Base-by-base conservation (phyloP, 30 jellyfish, hydroid and myxozoan species). In the Pseudorhiza aurosa region DNA sequence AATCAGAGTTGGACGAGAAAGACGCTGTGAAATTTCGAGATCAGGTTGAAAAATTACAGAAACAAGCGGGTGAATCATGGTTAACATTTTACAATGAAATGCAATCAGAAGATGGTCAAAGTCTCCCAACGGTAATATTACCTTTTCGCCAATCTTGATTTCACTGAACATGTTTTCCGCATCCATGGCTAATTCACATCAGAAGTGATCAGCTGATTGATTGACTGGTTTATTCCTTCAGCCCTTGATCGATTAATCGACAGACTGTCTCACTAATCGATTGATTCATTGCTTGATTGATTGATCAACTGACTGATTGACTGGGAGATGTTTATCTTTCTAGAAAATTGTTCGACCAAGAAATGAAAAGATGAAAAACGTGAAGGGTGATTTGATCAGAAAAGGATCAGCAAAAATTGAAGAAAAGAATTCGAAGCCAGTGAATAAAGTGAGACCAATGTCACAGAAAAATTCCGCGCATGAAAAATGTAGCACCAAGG, bases 11-110 rank as follows among this genome's bases (percentile, higher is more conserved):
- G 27, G 35, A 57, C 14, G 96, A 81, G 27, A 59, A 36, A 30
- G 98, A 91, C 11, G 98, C 84, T 2, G 95, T 30, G 29, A 58
- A 71, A 18, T 91, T 91, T 29, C 96, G 98, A 11, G 90, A 76
- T 2, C 84, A 76, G 45, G 87, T 92, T 43, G 98, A 85, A 56
- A 80, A 85, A 21, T 62, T 92, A 17, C 53, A 89, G 53, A 72
- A 73, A 12, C 87, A 71, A n/a, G 98, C 98, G 36, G 98, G 98
- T 11, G 96, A 92, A 25, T 92, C 98, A 31, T 92, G 98, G 98
- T 82, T 92, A 49, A 69, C 96, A 1, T 57, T 92, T 62, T 85
- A 83, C 22, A 91, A 91, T 44, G 98, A 91, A 31, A n/a, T 82
- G 81, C 81, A 56, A 18, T 8, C 50, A 2, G 76, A 42, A 15